These are phyloP conservation scores for Umimayanthus chanpuru DNA, from an alignment of 92 coral and sea anemone genomes.

Conservation along the genomic window DNA sequence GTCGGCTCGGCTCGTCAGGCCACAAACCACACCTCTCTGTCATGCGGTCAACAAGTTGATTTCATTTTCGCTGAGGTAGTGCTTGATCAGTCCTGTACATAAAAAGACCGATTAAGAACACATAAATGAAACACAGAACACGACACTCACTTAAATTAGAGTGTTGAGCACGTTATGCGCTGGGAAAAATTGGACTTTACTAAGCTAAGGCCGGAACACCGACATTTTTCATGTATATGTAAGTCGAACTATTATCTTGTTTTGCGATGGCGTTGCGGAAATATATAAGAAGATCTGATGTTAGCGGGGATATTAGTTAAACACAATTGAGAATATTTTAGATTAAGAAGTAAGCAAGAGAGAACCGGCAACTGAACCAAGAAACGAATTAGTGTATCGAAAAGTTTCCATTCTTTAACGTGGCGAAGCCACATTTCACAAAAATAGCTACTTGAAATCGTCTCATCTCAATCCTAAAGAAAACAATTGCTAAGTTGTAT, in stretches of 20 bases:
- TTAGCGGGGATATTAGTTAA: background rate
- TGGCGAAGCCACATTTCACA: background rate
- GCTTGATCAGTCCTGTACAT: slow-evolving; percentile 14
- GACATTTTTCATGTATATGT: background rate
- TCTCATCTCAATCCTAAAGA: slow-evolving; percentile 16
- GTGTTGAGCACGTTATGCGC: background rate
- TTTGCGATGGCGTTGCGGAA: background rate
- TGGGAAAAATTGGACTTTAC: background rate
- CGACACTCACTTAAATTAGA: background rate
- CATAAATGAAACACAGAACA: slow-evolving; percentile 5
- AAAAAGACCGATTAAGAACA: background rate
- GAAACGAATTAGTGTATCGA: background rate
- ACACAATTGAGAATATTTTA: background rate
- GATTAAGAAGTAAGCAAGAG: background rate
- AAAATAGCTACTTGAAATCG: slow-evolving; percentile 31
- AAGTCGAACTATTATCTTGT: background rate
- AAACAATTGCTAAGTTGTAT: slow-evolving; percentile 4
- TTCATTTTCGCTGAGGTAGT: background rate
- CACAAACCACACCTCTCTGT: background rate
- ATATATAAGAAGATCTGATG: background rate
- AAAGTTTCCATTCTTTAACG: background rate
- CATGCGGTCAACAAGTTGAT: slow-evolving; percentile 4
- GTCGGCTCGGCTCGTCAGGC: background rate
- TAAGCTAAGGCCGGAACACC: background rate
- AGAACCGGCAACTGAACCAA: background rate